Evolutionary conservation across 2,797 vertebrate genomes (phyloP).

Genomic region (Tapirus indicus): DNA sequence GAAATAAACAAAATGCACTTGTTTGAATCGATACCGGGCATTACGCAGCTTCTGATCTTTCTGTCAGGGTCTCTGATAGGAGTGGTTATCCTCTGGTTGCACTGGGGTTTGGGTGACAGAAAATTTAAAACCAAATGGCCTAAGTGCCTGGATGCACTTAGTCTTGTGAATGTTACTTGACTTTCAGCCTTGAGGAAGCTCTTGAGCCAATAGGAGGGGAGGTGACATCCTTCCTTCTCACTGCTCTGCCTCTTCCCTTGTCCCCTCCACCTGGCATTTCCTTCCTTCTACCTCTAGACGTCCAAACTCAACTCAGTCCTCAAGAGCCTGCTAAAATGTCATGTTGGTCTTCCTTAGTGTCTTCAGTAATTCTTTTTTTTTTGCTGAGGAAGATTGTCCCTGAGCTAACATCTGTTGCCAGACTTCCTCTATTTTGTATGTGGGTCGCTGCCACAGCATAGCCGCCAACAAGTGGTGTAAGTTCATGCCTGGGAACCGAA

Average conservation of each 20-base stretch:
- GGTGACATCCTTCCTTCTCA: background rate
- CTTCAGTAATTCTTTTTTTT: background rate
- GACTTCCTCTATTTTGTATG: no score
- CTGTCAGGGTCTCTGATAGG: conserved; percentile 53
- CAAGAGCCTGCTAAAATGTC: background rate
- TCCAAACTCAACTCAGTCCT: background rate
- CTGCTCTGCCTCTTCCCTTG: background rate
- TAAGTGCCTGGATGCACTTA: background rate
- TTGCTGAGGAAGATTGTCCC: no score
- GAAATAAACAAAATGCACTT: conserved; percentile 51
- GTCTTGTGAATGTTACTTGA: background rate
- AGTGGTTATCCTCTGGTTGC: conserved; percentile 43
- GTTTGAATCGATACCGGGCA: conserved; percentile 61
- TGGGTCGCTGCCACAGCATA: no score
- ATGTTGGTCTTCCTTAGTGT: background rate
- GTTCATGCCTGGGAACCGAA: no score
- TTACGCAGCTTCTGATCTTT: conserved; percentile 67
- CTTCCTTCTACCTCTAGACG: background rate
- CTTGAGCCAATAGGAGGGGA: background rate
- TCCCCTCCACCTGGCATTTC: background rate
- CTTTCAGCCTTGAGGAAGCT: background rate
- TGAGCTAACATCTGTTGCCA: no score
- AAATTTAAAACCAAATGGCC: conserved; percentile 46
- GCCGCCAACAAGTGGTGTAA: no score
- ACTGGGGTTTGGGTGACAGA: conserved; percentile 65